Evolutionary conservation across 2,113 vertebrate genomes (phyloP), one percentile per base, ranked within the genome.

Genomic region (Scopus umbretta): DNA sequence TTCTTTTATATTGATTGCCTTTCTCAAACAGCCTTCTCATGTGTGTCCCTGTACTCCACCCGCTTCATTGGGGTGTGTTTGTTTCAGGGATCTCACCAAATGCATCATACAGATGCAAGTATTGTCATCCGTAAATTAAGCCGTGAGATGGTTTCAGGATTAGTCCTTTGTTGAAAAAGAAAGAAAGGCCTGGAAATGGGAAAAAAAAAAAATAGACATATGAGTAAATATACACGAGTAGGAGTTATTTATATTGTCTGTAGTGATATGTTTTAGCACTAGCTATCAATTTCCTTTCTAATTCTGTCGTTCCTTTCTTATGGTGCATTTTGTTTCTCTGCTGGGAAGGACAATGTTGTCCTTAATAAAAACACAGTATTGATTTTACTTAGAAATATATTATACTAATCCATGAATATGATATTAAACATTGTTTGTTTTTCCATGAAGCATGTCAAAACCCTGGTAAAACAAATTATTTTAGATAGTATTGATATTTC

Each of bases 351-450:
- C 23, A 65, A 43, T 40, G 50, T 29, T 90, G 16, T 34, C 73
- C 59, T 91, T 88, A 83, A 66, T 76, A 80, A 91, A 90, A 94
- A 58, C 9, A 65, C 4, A 71, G 1, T 55, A 95, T 96, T 93
- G 90, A 93, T 97, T 95, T 93, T 66, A 71, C 47, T 61, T 80
- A 70, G 74, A 93, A 95, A 95, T 92, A 58, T 45, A 76, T 67
- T 80, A 91, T 75, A 90, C 32, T 53, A 88, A 92, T 88, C 53
- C 32, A 74, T 73, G 8, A 83, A 92, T 86, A 65, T 92, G 88
- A 90, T 83, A 90, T 59, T 50, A 90, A 88, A 80, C 36, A 43
- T 86, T 18, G 5, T 53, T 94, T 83, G 18, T 92, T 96, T 94
- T 47, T 34, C 32, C 26, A 70, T 47, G n/a, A 94, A 90, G 6